phyloP scores from a whole-genome alignment of 2,797 vertebrate genomes.

The Manis pentadactyla region DNA sequence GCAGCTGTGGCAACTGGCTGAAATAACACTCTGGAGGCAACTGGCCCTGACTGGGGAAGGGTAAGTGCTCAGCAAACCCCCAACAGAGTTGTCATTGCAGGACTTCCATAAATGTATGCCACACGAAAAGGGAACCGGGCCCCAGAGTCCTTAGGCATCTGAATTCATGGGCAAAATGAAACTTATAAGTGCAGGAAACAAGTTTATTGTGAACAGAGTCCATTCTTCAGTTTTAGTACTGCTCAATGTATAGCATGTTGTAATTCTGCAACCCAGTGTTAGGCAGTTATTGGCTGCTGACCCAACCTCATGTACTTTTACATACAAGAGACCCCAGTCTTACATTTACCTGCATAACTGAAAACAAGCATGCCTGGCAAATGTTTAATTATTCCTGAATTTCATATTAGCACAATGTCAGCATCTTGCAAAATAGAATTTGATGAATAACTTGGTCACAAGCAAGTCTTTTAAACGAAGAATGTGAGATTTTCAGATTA shows the following conservation, averaged over 20 bases:
- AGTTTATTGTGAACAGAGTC: neutral
- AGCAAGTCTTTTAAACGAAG: constrained; percentile 64
- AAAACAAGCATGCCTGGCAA: constrained; percentile 69
- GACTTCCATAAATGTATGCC: neutral
- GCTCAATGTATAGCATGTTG: neutral
- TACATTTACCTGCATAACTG: constrained; percentile 69
- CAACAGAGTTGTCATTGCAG: neutral
- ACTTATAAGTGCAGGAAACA: neutral
- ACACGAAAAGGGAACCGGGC: neutral
- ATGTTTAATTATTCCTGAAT: constrained; percentile 75
- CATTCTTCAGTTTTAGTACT: neutral
- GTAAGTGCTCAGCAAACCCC: neutral
- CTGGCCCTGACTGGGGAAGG: neutral
- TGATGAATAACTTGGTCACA: constrained; percentile 62
- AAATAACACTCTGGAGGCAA: neutral
- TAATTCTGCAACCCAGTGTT: neutral
- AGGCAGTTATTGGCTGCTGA: neutral
- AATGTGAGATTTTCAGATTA: constrained; percentile 72
- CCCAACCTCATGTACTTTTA: neutral
- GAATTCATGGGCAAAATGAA: neutral
- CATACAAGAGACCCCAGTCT: constrained; percentile 26
- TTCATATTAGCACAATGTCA: constrained; percentile 62
- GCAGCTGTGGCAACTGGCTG: neutral
- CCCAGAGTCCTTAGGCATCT: neutral
- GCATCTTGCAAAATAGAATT: constrained; percentile 59